Base-by-base conservation (phyloP, 2,888 invertebrate species). In the Caenorhabditis sp. region DNA sequence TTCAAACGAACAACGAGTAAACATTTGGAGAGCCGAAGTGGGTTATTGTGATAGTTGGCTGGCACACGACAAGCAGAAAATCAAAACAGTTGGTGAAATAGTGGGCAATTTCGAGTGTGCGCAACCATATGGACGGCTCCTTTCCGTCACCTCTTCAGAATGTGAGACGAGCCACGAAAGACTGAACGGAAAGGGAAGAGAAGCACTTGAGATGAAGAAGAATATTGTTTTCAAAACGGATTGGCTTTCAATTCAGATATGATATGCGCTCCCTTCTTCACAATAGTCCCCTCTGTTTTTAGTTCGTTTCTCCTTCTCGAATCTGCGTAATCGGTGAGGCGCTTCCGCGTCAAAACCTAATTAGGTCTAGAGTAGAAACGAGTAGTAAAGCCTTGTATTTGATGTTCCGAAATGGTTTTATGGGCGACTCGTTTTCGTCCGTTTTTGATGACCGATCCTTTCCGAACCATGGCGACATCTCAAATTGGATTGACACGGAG, bases 31-130 rank as follows among this genome's bases (percentile, higher is more conserved):
- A 37, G n/a, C 15, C 17, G 22, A 32, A 65, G 70, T 53, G 70
- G 59, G 59, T 59, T 61, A 59, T 59, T 70, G 59, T 62, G 61
- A 62, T 61, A 52, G 68, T 58, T 65, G 50, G 30, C 43, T 35
- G 15, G 22, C n/a, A 30, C 6, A n/a, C n/a, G n/a, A n/a, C n/a
- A n/a, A n/a, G n/a, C n/a, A n/a, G 58, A 59, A 59, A 63, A 63
- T 63, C 63, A 72, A 72, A 72, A 72, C 63, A 72, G 55, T 72
- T 63, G 63, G 63, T 46, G 58, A 74, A 74, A 74, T 74, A 53
- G 66, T 55, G 73, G 73, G 59, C 66, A 74, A 74, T 74, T 74
- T 68, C 66, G 73, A 73, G 73, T 43, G 50, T 26, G 0, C 15
- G 37, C 15, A 27, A 35, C 65, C 73, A 74, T 74, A 74, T 74